Evolutionary conservation across 1,140 invertebrate genomes (phyloP).

Genomic region (Harpegnathos saltator): DNA sequence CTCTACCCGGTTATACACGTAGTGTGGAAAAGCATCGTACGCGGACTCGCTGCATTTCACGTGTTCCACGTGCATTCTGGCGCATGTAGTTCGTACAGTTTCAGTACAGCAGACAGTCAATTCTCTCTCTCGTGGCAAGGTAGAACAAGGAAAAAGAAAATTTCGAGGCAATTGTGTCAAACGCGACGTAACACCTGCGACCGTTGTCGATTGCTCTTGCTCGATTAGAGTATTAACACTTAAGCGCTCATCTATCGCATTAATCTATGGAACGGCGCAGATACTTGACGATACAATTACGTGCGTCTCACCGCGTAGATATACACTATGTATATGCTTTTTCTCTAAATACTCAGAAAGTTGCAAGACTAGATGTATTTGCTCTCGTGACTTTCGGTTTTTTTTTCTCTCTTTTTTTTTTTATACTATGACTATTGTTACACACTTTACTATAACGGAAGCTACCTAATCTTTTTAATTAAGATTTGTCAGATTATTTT

Average conservation of each 20-base stretch:
- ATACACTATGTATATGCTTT: constrained; percentile 77
- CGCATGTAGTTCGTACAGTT: constrained; percentile 60
- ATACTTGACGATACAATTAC: constrained; percentile 64
- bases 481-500: constrained; percentile 61
- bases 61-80: constrained; percentile 48
- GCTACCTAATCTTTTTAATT: constrained; percentile 46
- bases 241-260: constrained; percentile 70
- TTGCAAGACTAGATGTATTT: constrained; percentile 74
- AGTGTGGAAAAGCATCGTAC: constrained; percentile 73
- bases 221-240: constrained; percentile 70
- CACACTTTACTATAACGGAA: constrained; percentile 51
- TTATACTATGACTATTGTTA: constrained; percentile 55
- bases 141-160: constrained; percentile 44
- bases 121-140: constrained; percentile 53
- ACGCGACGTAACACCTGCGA: constrained; percentile 46
- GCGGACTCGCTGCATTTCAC: constrained; percentile 62
- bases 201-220: constrained; percentile 65
- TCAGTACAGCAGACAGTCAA: constrained; percentile 60
- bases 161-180: constrained; percentile 28
- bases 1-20: constrained; percentile 75
- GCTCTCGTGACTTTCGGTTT: constrained; percentile 39
- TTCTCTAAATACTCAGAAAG: constrained; percentile 79
- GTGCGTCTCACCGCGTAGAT: constrained; percentile 45
- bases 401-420: constrained; percentile 42
- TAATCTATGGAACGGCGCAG: constrained; percentile 54